Percentiles rank a stretch among this genome's conserved stretches.
Evolutionary conservation across 37 sponge, comb jelly and placozoan genomes (phyloP).

Genomic region (Agelas oroides): DNA sequence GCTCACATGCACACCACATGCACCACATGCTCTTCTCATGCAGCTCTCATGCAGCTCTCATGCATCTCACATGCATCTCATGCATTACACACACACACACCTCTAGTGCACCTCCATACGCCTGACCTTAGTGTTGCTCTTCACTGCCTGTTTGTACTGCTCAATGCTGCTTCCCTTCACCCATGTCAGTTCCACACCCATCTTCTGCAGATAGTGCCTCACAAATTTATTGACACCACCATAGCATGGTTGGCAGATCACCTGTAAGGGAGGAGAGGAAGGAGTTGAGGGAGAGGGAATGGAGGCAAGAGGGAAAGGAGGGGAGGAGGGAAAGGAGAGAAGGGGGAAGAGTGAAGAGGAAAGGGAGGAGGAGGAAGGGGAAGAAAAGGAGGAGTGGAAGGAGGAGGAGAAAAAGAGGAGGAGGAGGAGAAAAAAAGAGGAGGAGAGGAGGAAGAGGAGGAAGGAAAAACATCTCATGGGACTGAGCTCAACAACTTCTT

Average conservation of each 20-base stretch:
- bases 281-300: neutral
- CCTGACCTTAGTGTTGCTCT: constrained; percentile 66
- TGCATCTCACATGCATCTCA: too few species aligned
- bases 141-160: constrained; percentile 49
- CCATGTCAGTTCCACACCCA: constrained; percentile 61
- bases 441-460: too few species aligned
- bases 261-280: constrained; percentile 1
- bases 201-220: neutral
- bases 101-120: too few species aligned
- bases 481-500: too few species aligned
- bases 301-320: neutral
- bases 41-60: too few species aligned
- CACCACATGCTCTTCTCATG: too few species aligned
- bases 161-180: constrained; percentile 25
- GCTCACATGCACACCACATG: too few species aligned
- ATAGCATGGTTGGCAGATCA: constrained; percentile 35
- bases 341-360: neutral
- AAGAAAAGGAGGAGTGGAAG: neutral
- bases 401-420: neutral
- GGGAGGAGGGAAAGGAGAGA: neutral
- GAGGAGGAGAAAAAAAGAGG: neutral
- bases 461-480: too few species aligned
- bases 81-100: too few species aligned
- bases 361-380: neutral
- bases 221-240: constrained; percentile 25